Conservation (phyloP, 1,140 invertebrate species). For the Antheraea pernyi region DNA sequence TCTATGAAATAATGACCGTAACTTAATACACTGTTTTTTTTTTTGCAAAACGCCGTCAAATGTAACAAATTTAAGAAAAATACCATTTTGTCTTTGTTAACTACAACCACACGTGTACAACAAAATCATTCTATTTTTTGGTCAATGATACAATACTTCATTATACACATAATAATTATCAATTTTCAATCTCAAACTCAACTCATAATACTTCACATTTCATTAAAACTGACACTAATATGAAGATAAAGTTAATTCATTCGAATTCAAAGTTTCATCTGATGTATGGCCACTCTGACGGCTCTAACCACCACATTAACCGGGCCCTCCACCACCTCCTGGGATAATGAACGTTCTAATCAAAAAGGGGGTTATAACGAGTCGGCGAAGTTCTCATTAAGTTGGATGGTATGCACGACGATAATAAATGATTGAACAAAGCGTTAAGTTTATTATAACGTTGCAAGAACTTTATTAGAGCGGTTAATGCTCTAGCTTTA, state of each 20-base stretch:
- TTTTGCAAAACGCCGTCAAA: no score
- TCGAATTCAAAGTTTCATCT: conserved; percentile 55
- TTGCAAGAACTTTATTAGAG: conserved; percentile 71
- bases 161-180: no score
- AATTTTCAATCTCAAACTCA: neutral
- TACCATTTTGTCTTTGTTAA: no score
- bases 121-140: no score
- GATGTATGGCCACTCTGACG: conserved; percentile 48
- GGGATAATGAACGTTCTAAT: conserved; percentile 29
- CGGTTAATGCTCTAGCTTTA: conserved; percentile 50
- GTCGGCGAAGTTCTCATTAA: conserved; percentile 47
- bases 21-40: no score
- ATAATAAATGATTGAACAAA: conserved; percentile 74
- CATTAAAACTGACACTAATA: conserved; percentile 53
- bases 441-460: conserved; percentile 71
- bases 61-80: no score
- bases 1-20: no score
- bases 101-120: no score
- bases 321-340: conserved; percentile 25
- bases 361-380: conserved; percentile 34
- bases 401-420: conserved; percentile 38
- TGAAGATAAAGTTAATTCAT: conserved; percentile 58
- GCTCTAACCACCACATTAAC: conserved; percentile 28
- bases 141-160: no score
- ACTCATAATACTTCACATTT: conserved; percentile 36